Percentiles rank a stretch among this genome's conserved stretches.
Conservation (phyloP, 23 tunicate species). For the Diplosoma virens region DNA sequence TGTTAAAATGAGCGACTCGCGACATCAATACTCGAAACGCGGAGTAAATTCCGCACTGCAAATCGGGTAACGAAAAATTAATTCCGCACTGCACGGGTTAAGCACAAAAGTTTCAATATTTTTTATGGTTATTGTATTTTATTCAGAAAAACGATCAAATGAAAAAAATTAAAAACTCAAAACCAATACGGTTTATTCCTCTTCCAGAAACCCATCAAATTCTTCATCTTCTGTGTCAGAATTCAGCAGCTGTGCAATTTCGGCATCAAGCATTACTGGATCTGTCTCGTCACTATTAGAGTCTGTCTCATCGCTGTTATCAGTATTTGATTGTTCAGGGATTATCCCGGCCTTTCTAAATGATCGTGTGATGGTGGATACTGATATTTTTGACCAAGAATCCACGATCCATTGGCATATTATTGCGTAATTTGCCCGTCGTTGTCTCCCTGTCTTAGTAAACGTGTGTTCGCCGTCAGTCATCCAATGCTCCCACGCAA, state of each 20-base stretch:
- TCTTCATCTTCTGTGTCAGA: slow-evolving; percentile 48
- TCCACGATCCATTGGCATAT: slow-evolving; percentile 57
- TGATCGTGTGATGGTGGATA: slow-evolving; percentile 48
- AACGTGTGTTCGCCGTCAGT: slow-evolving; percentile 54
- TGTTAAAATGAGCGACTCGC: background rate
- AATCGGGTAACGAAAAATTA: background rate
- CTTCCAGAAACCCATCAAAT: slow-evolving; percentile 40
- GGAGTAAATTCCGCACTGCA: background rate
- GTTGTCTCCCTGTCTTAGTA: slow-evolving; percentile 60
- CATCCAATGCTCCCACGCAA: slow-evolving; percentile 59
- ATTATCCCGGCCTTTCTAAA: slow-evolving; percentile 53
- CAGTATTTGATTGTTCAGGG: slow-evolving; percentile 48
- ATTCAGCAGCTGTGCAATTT: slow-evolving; percentile 58
- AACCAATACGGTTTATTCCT: slow-evolving; percentile 44
- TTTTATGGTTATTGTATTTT: slow-evolving; percentile 33
- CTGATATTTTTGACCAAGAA: slow-evolving; percentile 50
- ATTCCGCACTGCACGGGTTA: background rate
- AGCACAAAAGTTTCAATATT: slow-evolving; percentile 17
- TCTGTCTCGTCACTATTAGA: slow-evolving; percentile 47
- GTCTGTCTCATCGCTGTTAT: slow-evolving; percentile 46
- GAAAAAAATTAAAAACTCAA: slow-evolving; percentile 49
- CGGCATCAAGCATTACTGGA: slow-evolving; percentile 55
- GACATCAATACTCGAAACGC: background rate
- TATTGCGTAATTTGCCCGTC: slow-evolving; percentile 39
- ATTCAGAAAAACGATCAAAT: slow-evolving; percentile 47